phyloP scores from a whole-genome alignment of 2,888 invertebrate genomes.

The Drosophila mayaguana region DNA sequence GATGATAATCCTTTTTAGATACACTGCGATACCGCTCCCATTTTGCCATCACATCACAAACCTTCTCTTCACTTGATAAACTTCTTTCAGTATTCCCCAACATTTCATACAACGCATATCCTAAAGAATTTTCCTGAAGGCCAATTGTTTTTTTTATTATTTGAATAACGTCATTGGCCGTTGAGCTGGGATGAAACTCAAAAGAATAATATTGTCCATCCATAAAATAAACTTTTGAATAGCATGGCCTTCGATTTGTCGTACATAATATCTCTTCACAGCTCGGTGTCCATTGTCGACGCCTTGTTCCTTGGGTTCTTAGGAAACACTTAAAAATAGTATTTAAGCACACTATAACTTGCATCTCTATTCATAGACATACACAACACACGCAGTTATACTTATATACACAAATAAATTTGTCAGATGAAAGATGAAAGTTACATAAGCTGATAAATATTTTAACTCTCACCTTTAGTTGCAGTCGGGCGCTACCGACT shows the following conservation, averaged over 20 bases:
- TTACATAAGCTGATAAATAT: too few species aligned
- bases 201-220: conserved; percentile 97
- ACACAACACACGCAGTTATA: too few species aligned
- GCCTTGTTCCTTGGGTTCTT: conserved; percentile 90
- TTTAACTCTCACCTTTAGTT: too few species aligned
- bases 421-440: too few species aligned
- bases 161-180: conserved; percentile 94
- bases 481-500: too few species aligned
- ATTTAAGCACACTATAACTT: background rate
- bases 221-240: conserved; percentile 94
- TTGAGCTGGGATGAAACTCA: conserved; percentile 97
- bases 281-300: conserved; percentile 95
- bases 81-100: conserved; percentile 94
- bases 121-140: conserved; percentile 85
- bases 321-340: conserved; percentile 87
- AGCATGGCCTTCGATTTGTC: conserved; percentile 94
- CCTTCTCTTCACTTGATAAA: conserved; percentile 93
- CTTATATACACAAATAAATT: too few species aligned
- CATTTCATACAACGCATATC: conserved; percentile 97
- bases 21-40: conserved; percentile 95
- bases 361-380: too few species aligned
- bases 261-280: conserved; percentile 96
- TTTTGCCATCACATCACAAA: conserved; percentile 97
- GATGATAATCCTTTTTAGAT: conserved; percentile 87
- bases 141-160: conserved; percentile 96